These are phyloP conservation scores for Heliocidaris erythrogramma DNA, from an alignment of 35 echinoderm and acorn worm species.

Conservation along the genomic window DNA sequence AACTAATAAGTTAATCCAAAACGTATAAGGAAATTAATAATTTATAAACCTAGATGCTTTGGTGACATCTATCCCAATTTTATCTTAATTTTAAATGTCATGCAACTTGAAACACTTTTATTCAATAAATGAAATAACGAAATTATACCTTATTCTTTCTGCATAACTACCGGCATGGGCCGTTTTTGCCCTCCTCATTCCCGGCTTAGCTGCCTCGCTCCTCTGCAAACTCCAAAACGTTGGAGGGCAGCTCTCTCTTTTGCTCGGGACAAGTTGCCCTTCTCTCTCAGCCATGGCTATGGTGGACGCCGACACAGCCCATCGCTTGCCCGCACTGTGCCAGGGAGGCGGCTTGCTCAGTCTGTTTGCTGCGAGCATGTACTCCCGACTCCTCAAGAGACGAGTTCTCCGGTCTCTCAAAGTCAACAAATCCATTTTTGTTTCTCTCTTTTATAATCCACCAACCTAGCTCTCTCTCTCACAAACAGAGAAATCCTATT, in stretches of 20 bases:
- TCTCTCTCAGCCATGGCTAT: slow-evolving; percentile 33
- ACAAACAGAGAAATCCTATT: background rate
- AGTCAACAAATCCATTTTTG: slow-evolving; percentile 33
- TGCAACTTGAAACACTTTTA: too few relatives aligned
- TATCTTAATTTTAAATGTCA: too few relatives aligned
- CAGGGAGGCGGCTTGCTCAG: slow-evolving; percentile 20
- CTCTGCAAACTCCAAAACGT: slow-evolving; percentile 32
- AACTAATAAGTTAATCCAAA: too few relatives aligned
- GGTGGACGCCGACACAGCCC: slow-evolving; percentile 20
- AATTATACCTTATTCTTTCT: background rate
- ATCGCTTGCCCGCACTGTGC: slow-evolving; percentile 15
- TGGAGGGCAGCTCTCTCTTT: background rate
- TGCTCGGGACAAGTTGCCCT: background rate
- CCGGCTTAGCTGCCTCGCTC: slow-evolving; percentile 18
- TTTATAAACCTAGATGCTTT: too few relatives aligned
- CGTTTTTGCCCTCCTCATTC: background rate
- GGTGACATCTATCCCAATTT: too few relatives aligned
- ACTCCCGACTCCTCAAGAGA: background rate
- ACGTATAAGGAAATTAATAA: too few relatives aligned
- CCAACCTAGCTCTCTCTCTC: background rate
- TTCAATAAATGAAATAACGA: too few relatives aligned
- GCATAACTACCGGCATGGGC: background rate
- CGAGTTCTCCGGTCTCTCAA: slow-evolving; percentile 12
- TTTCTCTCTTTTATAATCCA: background rate
- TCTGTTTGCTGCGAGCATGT: slow-evolving; percentile 14